phyloP scores from a whole-genome alignment of 1,140 invertebrate species.

The Notospermus geniculatus region DNA sequence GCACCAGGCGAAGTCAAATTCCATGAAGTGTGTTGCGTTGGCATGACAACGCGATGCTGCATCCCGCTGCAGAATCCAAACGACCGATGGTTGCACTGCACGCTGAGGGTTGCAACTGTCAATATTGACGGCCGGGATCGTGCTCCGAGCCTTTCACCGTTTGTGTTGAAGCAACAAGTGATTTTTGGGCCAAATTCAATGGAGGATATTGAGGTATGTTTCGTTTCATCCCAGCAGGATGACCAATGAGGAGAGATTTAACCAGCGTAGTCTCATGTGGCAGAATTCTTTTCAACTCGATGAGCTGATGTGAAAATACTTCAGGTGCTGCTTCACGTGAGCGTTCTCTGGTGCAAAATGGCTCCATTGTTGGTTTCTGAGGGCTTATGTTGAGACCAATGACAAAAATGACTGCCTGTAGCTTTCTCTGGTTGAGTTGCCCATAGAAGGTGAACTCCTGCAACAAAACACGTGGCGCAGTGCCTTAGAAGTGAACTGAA shows the following conservation, averaged over 20 bases:
- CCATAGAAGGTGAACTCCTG: too few species aligned
- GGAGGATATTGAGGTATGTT: slow-evolving; percentile 33
- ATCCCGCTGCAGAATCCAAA: slow-evolving; percentile 34
- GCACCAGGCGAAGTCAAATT: slow-evolving; percentile 9
- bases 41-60: slow-evolving; percentile 26
- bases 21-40: slow-evolving; percentile 34
- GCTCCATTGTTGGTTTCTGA: too few species aligned
- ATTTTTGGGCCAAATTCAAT: slow-evolving; percentile 29
- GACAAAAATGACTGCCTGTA: too few species aligned
- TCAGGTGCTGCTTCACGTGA: too few species aligned
- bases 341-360: too few species aligned
- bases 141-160: slow-evolving; percentile 23
- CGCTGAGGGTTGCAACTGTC: slow-evolving; percentile 21
- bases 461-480: too few species aligned
- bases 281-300: too few species aligned
- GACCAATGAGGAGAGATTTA: too few species aligned
- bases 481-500: too few species aligned
- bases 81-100: slow-evolving; percentile 30
- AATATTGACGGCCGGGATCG: slow-evolving; percentile 22
- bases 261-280: slow-evolving; percentile 1
- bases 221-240: background rate
- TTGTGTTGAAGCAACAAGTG: slow-evolving; percentile 35
- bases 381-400: too few species aligned
- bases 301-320: too few species aligned
- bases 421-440: too few species aligned